A percentile compares a stretch with the other conserved stretches of the same genome.
Conservation (phyloP, 2,113 vertebrate species). For the Crotalus horridus region DNA sequence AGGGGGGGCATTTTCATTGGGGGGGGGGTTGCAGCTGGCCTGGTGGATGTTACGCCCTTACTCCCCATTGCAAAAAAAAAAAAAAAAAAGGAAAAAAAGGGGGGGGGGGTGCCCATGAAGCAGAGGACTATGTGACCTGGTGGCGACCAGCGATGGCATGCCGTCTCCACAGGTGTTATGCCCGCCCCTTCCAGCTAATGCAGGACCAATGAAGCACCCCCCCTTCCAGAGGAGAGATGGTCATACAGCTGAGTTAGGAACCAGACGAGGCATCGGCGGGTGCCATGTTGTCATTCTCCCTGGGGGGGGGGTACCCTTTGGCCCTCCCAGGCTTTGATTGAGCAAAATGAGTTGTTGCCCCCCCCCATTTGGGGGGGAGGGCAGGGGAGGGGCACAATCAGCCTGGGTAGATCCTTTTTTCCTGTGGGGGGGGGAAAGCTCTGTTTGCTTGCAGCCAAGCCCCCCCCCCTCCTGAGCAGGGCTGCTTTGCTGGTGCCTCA, state of each 20-base stretch:
- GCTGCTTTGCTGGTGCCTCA: not conserved
- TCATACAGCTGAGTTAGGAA: not conserved
- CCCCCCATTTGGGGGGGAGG: not conserved
- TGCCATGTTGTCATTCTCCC: not conserved
- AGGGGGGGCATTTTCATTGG: not conserved
- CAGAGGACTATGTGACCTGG: no score
- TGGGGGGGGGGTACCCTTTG: not conserved
- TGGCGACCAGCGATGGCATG: no score
- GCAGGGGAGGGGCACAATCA: no score
- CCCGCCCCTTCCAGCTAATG: no score
- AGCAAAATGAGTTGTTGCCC: no score
- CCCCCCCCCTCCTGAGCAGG: not conserved
- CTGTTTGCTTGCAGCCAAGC: no score
- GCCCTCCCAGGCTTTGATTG: no score
- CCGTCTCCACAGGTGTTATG: no score
- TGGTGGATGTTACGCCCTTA: not conserved
- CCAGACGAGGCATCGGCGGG: not conserved
- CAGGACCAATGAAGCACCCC: not conserved
- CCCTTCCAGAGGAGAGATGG: not conserved
- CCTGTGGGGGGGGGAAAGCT: no score
- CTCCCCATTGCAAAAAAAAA: not conserved
- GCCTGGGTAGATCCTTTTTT: not conserved
- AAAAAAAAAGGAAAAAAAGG: not conserved
- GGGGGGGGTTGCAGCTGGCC: no score
- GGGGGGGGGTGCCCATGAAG: not conserved